Evolutionary conservation across 2,888 invertebrate species (phyloP).

Genomic region (Suillia variegata): DNA sequence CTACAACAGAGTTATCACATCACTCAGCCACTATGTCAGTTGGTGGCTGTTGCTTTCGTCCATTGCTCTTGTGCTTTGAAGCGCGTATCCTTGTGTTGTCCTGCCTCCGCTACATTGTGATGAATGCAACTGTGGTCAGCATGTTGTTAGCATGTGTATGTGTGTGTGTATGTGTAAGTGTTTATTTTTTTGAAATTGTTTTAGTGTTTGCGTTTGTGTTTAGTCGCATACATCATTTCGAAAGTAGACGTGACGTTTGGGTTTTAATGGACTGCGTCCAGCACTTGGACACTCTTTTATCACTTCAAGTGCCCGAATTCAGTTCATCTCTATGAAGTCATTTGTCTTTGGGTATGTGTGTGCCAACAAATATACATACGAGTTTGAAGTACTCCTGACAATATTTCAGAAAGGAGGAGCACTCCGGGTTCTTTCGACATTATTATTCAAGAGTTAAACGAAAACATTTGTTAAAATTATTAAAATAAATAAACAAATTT

Average conservation of each 20-base stretch:
- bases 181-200: not conserved
- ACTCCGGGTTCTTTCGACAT: not conserved
- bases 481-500: too few relatives aligned
- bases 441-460: too few relatives aligned
- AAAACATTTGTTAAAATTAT: too few relatives aligned
- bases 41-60: constrained; percentile 25
- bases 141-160: constrained; percentile 1
- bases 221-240: constrained; percentile 50
- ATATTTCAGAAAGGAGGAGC: constrained; percentile 10
- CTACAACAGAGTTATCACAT: constrained; percentile 44
- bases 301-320: constrained; percentile 27
- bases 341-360: constrained; percentile 6
- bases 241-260: constrained; percentile 47
- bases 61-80: constrained; percentile 15
- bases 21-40: constrained; percentile 36
- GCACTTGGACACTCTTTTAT: constrained; percentile 50
- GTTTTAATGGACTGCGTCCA: constrained; percentile 55
- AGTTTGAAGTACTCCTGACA: constrained; percentile 41
- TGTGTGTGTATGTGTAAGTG: constrained; percentile 7
- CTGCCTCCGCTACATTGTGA: constrained; percentile 18
- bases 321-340: constrained; percentile 8
- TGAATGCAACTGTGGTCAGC: constrained; percentile 22
- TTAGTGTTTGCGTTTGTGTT: constrained; percentile 32
- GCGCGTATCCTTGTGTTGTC: constrained; percentile 14
- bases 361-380: too few relatives aligned